These are phyloP conservation scores for Ctenopoma multispine DNA, from an alignment of 2,797 vertebrate species.

Conservation along the genomic window DNA sequence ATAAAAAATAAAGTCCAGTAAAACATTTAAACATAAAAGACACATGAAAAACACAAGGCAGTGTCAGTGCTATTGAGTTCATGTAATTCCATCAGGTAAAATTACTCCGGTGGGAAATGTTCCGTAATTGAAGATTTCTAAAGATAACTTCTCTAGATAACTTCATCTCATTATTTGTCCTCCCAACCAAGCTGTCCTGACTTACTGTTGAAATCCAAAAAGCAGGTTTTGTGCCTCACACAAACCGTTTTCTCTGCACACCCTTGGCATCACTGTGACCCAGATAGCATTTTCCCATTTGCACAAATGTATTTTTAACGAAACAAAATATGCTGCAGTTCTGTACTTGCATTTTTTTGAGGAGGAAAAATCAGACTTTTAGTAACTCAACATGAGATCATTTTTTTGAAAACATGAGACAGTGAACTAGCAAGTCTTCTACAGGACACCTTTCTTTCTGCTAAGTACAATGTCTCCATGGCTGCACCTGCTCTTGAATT, in stretches of 20 bases:
- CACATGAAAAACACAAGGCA: slow-evolving; percentile 31
- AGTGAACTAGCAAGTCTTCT: slow-evolving; percentile 20
- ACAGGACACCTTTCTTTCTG: slow-evolving; percentile 1
- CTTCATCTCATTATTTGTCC: slow-evolving; percentile 48
- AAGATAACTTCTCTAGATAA: slow-evolving; percentile 48
- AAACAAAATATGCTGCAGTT: slow-evolving; percentile 50
- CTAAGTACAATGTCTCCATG: slow-evolving; percentile 20
- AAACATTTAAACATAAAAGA: slow-evolving; percentile 23
- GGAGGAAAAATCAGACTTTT: slow-evolving; percentile 24
- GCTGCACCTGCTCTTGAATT: slow-evolving; percentile 16
- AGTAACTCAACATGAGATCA: slow-evolving; percentile 24
- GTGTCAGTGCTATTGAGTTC: slow-evolving; percentile 13
- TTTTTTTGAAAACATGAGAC: slow-evolving; percentile 35
- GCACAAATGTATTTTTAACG: slow-evolving; percentile 60
- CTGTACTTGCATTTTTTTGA: slow-evolving; percentile 28
- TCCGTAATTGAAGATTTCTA: slow-evolving; percentile 37
- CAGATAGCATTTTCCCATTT: slow-evolving; percentile 57
- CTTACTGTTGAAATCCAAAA: slow-evolving; percentile 7
- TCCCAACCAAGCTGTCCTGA: slow-evolving; percentile 2
- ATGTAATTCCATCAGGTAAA: slow-evolving; percentile 26
- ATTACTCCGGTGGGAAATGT: slow-evolving; percentile 26
- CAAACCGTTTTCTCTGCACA: slow-evolving; percentile 26
- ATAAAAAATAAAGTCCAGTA: too few species aligned
- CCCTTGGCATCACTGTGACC: slow-evolving; percentile 51
- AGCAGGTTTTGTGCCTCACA: slow-evolving; percentile 4